Evolutionary conservation across 2,113 vertebrate genomes (phyloP).

Genomic region (Rhizomys pruinosus): DNA sequence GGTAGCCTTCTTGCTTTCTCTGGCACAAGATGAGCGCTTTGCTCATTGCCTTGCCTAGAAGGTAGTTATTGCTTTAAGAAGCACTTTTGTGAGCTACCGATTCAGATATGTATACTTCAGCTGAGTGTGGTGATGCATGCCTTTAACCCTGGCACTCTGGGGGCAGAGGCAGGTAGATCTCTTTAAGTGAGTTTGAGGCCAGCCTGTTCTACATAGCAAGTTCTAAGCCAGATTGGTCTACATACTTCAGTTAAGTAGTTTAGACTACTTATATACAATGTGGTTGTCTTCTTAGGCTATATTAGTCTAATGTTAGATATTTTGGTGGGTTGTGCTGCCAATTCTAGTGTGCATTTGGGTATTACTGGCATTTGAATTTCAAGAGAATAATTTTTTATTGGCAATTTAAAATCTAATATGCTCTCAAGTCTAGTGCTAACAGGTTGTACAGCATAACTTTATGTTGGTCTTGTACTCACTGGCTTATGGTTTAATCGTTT

Average conservation of each 20-base stretch:
- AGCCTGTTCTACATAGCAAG: too few relatives aligned
- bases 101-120: not conserved
- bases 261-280: not conserved
- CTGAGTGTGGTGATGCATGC: not conserved
- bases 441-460: conserved; percentile 18
- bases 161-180: too few relatives aligned
- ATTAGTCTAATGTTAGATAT: not conserved
- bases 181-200: too few relatives aligned
- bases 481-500: conserved; percentile 48
- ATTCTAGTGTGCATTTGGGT: not conserved
- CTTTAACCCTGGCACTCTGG: too few relatives aligned
- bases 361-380: not conserved
- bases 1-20: not conserved
- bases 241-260: not conserved
- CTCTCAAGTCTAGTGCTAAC: not conserved
- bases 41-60: not conserved
- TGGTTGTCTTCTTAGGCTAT: not conserved
- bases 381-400: not conserved
- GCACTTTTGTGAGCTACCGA: not conserved
- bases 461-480: conserved; percentile 35
- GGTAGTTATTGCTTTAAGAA: not conserved
- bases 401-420: not conserved
- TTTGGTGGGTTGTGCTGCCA: not conserved
- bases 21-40: not conserved
- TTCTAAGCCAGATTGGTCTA: too few relatives aligned